These are phyloP conservation scores for Holocentrus rufus DNA, from an alignment of 2,797 vertebrate species.

Conservation along the genomic window DNA sequence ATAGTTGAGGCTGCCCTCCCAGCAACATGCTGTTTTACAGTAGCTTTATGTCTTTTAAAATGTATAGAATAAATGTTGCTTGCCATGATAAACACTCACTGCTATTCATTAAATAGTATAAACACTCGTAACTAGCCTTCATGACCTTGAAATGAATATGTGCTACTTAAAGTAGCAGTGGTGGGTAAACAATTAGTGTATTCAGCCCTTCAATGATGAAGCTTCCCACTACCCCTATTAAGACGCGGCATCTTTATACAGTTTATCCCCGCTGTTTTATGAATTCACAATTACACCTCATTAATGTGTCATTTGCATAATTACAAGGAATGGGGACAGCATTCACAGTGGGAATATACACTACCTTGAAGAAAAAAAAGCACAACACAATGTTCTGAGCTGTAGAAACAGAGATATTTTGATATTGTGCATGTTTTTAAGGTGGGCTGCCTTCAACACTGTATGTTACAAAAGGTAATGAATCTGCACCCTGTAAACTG, in stretches of 20 bases:
- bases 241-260: conserved; percentile 80
- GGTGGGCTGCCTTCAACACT: conserved; percentile 2
- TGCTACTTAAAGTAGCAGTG: conserved; percentile 81
- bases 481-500: conserved; percentile 48
- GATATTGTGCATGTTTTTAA: conserved; percentile 46
- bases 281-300: conserved; percentile 88
- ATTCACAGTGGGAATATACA: conserved; percentile 77
- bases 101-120: conserved; percentile 74
- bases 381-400: conserved; percentile 38
- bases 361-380: conserved; percentile 65
- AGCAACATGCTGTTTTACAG: conserved; percentile 47
- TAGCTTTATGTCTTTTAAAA: conserved; percentile 59
- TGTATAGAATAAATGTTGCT: conserved; percentile 66
- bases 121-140: conserved; percentile 74
- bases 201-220: conserved; percentile 79
- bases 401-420: conserved; percentile 36
- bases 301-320: conserved; percentile 89
- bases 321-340: conserved; percentile 84
- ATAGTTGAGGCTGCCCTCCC: conserved; percentile 30
- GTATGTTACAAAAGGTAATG: conserved; percentile 46
- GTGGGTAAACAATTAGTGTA: conserved; percentile 86
- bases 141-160: conserved; percentile 77
- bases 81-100: conserved; percentile 65
- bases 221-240: conserved; percentile 78
- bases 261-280: conserved; percentile 87